Percentiles rank a stretch among this genome's conserved stretches.
phyloP scores from a whole-genome alignment of 2,888 invertebrate species.

The Erebia palarica region DNA sequence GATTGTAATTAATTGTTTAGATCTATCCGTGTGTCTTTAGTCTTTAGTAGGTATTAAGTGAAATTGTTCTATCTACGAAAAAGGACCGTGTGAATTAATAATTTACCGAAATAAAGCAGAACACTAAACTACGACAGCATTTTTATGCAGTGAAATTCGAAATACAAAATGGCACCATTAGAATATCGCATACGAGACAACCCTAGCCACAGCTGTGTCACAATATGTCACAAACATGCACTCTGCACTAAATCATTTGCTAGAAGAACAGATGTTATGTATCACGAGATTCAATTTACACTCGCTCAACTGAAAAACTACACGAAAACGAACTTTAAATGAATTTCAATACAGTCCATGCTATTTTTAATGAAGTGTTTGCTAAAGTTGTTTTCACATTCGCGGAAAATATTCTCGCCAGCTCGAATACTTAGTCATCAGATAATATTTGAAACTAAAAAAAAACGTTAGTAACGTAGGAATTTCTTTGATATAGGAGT shows the following conservation, averaged over 20 bases:
- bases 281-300: conserved; percentile 16
- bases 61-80: too few relatives aligned
- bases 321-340: conserved; percentile 7
- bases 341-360: neutral
- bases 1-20: neutral
- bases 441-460: conserved; percentile 3
- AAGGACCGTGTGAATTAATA: too few relatives aligned
- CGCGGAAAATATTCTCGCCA: neutral
- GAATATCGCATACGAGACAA: neutral
- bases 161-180: neutral
- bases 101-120: too few relatives aligned
- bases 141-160: too few relatives aligned
- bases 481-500: neutral
- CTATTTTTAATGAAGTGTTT: neutral
- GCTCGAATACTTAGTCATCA: neutral
- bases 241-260: conserved; percentile 40
- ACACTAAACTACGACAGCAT: too few relatives aligned
- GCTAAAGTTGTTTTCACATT: neutral
- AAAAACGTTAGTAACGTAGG: neutral
- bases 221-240: conserved; percentile 41
- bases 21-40: too few relatives aligned
- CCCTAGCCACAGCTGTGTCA: conserved; percentile 40
- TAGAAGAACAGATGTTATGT: conserved; percentile 37
- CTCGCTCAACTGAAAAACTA: neutral
- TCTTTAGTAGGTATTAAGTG: too few relatives aligned